Percentiles rank a stretch among this genome's conserved stretches.
Evolutionary conservation across 2,113 vertebrate species (phyloP).

Genomic region (Epinephelus lanceolatus): DNA sequence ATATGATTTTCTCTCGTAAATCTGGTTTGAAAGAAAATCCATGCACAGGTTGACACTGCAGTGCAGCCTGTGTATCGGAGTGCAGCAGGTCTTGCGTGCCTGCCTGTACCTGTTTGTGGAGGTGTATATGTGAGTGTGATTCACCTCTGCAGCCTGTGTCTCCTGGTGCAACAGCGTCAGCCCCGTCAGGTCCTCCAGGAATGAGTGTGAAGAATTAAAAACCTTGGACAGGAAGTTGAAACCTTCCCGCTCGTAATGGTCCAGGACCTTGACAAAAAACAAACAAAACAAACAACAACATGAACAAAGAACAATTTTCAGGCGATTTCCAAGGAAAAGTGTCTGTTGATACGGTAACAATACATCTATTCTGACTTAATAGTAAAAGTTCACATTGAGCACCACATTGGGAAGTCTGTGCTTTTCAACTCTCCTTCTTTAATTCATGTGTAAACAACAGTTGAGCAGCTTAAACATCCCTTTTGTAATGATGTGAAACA

Average conservation of each 20-base stretch:
- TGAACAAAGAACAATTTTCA: background rate
- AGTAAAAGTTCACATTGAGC: background rate
- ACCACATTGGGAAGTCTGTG: background rate
- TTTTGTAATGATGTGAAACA: too few species aligned
- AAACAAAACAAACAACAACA: slow-evolving; percentile 4
- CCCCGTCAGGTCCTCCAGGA: slow-evolving; percentile 97
- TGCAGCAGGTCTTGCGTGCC: slow-evolving; percentile 14
- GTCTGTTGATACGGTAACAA: background rate
- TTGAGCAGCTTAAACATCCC: too few species aligned
- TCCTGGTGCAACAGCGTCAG: slow-evolving; percentile 97
- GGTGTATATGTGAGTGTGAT: slow-evolving; percentile 34
- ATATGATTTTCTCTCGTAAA: background rate
- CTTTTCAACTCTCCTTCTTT: too few species aligned
- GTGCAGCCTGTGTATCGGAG: background rate
- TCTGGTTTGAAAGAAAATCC: background rate
- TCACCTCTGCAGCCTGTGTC: slow-evolving; percentile 98
- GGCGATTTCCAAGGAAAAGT: background rate
- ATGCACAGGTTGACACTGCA: background rate
- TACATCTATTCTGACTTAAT: background rate
- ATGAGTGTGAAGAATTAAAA: slow-evolving; percentile 99
- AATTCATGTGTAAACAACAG: too few species aligned
- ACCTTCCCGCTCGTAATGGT: slow-evolving; percentile 93
- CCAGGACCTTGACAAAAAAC: slow-evolving; percentile 87
- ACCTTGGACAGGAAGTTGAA: slow-evolving; percentile 95
- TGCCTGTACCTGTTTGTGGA: slow-evolving; percentile 2